These are phyloP conservation scores for Azorinus chamasolen DNA, from an alignment of 2,888 invertebrate genomes.

Conservation along the genomic window DNA sequence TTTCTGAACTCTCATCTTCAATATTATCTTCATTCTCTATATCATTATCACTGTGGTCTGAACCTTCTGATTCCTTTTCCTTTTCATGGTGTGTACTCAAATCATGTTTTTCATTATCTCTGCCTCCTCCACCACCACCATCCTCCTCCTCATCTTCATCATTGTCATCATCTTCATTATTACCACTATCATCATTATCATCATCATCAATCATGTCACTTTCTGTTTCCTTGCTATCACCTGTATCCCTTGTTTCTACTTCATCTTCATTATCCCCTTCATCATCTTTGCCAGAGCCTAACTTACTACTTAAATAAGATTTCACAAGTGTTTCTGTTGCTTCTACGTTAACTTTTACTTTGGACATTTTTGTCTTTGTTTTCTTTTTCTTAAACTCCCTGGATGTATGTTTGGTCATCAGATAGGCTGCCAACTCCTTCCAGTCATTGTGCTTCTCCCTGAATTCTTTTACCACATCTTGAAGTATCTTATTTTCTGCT, in stretches of 20 bases:
- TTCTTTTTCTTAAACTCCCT: conserved; percentile 77
- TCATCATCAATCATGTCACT: conserved; percentile 7
- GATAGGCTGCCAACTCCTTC: conserved; percentile 80
- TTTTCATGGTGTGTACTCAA: not conserved
- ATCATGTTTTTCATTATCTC: conserved; percentile 13
- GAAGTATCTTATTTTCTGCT: conserved; percentile 69
- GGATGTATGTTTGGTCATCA: conserved; percentile 80
- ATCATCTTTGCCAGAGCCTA: conserved; percentile 3
- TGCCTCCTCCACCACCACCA: conserved; percentile 1
- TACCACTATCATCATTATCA: not conserved
- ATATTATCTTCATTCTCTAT: conserved; percentile 15
- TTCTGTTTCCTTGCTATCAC: conserved; percentile 11
- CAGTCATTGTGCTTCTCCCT: conserved; percentile 80
- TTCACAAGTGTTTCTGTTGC: conserved; percentile 71
- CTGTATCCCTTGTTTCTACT: conserved; percentile 12
- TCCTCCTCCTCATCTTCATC: conserved; percentile 15
- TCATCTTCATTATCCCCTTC: conserved; percentile 5
- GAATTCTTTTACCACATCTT: conserved; percentile 73
- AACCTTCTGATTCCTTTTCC: conserved; percentile 1
- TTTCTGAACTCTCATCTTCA: conserved; percentile 10
- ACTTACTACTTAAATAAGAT: conserved; percentile 67
- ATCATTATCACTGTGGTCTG: not conserved
- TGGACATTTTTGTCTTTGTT: conserved; percentile 60
- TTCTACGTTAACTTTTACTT: conserved; percentile 68
- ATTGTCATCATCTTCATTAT: not conserved